Evolutionary conservation across 2,113 vertebrate species (phyloP).

Genomic region (Phalacrocorax aristotelis): DNA sequence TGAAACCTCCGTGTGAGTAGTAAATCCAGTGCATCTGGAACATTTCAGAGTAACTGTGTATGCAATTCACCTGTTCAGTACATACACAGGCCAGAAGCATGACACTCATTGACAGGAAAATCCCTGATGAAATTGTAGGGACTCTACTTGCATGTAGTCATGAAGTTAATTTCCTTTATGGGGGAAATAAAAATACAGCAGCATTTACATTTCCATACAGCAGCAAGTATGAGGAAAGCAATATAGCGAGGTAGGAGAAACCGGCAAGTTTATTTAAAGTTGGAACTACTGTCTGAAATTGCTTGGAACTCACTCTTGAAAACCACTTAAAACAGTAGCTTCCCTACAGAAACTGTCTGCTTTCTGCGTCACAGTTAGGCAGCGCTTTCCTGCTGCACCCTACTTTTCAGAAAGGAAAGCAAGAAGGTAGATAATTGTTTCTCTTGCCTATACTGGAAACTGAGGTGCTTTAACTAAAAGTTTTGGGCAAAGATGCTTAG

Average conservation of each 20-base stretch:
- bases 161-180: background rate
- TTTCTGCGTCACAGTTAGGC: background rate
- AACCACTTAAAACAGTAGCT: background rate
- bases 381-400: background rate
- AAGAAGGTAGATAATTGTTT: background rate
- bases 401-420: background rate
- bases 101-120: background rate
- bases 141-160: background rate
- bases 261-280: background rate
- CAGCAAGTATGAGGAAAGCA: background rate
- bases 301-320: background rate
- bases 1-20: background rate
- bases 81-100: background rate
- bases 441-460: background rate
- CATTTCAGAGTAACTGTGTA: background rate
- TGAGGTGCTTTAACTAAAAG: background rate
- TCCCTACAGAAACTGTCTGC: background rate
- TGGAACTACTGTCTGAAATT: background rate
- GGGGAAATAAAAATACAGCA: background rate
- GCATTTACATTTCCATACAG: background rate
- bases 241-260: background rate
- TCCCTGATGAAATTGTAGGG: background rate
- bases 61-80: background rate
- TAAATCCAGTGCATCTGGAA: conserved; percentile 38
- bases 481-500: background rate